Evolutionary conservation across 2,113 vertebrate genomes (phyloP).

Genomic region (Sylvia atricapilla): DNA sequence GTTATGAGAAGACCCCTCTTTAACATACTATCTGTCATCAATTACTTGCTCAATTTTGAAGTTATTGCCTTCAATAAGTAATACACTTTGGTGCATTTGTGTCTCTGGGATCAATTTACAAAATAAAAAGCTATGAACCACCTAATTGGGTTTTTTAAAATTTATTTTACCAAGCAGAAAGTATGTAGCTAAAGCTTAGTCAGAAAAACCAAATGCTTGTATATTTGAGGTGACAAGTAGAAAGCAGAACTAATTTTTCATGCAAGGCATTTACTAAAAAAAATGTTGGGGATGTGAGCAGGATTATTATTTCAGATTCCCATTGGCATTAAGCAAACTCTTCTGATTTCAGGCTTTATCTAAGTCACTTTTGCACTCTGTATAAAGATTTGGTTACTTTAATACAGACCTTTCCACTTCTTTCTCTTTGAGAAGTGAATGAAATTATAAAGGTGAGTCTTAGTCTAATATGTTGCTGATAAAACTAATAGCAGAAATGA

Average conservation of each 20-base stretch:
- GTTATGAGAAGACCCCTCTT: background rate
- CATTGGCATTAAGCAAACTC: background rate
- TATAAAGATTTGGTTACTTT: background rate
- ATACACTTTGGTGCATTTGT: background rate
- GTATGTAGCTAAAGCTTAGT: background rate
- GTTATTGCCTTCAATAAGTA: background rate
- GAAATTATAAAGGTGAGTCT: background rate
- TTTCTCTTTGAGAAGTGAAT: background rate
- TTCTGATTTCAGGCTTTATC: background rate
- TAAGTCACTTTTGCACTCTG: background rate
- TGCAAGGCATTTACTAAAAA: background rate
- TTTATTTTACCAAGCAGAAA: background rate
- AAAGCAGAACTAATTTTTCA: background rate
- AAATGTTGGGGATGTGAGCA: fast-evolving
- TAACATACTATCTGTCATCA: background rate
- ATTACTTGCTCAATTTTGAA: background rate
- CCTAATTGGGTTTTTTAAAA: background rate
- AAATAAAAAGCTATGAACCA: background rate
- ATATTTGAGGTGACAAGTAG: background rate
- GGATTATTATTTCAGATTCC: background rate
- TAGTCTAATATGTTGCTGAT: background rate
- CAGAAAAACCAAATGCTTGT: background rate
- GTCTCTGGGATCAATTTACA: background rate
- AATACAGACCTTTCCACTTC: background rate
- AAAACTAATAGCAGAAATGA: background rate